phyloP scores from a whole-genome alignment of 2,888 invertebrate species.

The Dasysyrphus tricinctus region DNA sequence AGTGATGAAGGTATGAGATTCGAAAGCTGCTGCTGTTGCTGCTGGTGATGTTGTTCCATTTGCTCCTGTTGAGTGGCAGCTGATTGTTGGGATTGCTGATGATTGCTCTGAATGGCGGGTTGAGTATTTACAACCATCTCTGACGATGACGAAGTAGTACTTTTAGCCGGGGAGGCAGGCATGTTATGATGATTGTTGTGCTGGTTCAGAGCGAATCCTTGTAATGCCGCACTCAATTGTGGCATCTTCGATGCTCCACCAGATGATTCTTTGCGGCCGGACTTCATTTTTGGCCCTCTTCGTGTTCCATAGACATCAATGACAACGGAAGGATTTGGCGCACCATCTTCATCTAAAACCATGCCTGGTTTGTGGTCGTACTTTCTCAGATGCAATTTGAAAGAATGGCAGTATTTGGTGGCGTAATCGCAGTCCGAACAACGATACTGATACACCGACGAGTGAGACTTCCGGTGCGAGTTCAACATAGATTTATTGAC shows the following conservation, averaged over 20 bases:
- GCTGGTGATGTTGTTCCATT: conserved; percentile 72
- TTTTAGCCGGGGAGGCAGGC: conserved; percentile 79
- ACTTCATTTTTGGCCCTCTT: conserved; percentile 90
- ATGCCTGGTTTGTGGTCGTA: conserved; percentile 95
- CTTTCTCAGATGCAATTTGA: conserved; percentile 97
- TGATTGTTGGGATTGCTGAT: conserved; percentile 56
- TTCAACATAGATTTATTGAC: conserved; percentile 99
- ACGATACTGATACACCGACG: conserved; percentile 94
- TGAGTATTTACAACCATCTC: conserved; percentile 53
- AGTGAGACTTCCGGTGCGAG: conserved; percentile 98
- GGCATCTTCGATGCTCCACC: conserved; percentile 71
- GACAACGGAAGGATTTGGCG: conserved; percentile 93
- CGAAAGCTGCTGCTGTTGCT: conserved; percentile 60
- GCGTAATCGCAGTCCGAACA: conserved; percentile 97
- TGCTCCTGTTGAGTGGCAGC: conserved; percentile 66
- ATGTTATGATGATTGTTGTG: conserved; percentile 70
- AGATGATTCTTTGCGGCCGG: conserved; percentile 65
- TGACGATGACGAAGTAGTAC: conserved; percentile 75
- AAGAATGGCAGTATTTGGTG: conserved; percentile 98
- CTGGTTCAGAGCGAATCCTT: conserved; percentile 78
- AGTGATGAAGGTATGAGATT: conserved; percentile 80
- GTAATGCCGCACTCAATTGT: conserved; percentile 81
- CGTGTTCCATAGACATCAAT: conserved; percentile 96
- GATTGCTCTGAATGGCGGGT: conserved; percentile 55
- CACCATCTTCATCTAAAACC: conserved; percentile 94